Conservation (phyloP, 2,113 vertebrate genomes). For the Psilopogon haemacephalus region DNA sequence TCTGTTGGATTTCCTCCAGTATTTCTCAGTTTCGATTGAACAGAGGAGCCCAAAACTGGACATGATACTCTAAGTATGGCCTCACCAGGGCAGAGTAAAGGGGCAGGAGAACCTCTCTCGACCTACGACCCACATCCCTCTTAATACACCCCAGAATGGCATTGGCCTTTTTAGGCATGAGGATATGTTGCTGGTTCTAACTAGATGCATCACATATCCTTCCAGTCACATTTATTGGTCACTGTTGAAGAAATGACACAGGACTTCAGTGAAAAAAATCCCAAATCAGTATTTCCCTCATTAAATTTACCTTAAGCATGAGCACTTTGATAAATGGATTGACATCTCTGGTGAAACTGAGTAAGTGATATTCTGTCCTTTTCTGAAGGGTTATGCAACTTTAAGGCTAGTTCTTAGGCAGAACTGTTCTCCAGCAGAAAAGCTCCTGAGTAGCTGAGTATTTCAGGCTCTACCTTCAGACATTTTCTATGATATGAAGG, state of each 20-base stretch:
- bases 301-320: not conserved
- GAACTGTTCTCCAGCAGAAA: not conserved
- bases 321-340: not conserved
- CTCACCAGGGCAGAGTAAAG: no score
- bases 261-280: not conserved
- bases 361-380: not conserved
- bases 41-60: no score
- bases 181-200: not conserved
- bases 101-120: no score
- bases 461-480: not conserved
- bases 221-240: not conserved
- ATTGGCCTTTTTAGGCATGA: no score
- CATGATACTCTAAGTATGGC: no score
- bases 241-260: not conserved
- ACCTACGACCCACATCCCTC: no score
- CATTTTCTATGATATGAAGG: not conserved
- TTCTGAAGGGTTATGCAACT: not conserved
- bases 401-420: not conserved
- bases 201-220: not conserved
- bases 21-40: no score
- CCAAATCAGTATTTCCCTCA: not conserved
- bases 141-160: no score
- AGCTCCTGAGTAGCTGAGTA: constrained; percentile 7
- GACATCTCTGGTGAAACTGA: not conserved
- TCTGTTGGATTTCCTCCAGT: no score